Percentiles rank a stretch among this genome's conserved stretches.
Evolutionary conservation across 1,140 invertebrate genomes (phyloP).

Genomic region (Cydia fagiglandana): DNA sequence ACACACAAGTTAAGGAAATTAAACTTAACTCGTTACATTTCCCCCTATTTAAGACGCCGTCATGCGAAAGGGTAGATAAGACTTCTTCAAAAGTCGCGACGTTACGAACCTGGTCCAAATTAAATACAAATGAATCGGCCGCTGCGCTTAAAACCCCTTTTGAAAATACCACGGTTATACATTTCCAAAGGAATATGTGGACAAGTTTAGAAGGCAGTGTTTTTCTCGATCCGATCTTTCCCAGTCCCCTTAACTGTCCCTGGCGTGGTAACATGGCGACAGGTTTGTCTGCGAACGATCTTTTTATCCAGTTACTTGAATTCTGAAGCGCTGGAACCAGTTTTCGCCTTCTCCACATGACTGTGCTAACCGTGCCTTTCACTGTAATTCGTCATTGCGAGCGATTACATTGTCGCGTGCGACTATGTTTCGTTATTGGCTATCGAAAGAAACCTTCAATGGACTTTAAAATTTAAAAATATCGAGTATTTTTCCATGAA

Average conservation of each 20-base stretch:
- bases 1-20: neutral
- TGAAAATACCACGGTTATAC: conserved; percentile 7
- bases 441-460: conserved; percentile 39
- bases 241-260: neutral
- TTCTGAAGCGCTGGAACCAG: conserved; percentile 75
- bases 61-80: neutral
- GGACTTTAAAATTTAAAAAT: neutral
- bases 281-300: conserved; percentile 70
- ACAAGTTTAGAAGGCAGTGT: neutral
- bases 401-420: conserved; percentile 43
- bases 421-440: conserved; percentile 38
- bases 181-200: conserved; percentile 11
- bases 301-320: conserved; percentile 77
- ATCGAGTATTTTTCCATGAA: conserved; percentile 18
- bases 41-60: neutral
- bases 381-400: conserved; percentile 65
- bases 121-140: conserved; percentile 12
- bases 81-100: conserved; percentile 3
- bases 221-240: conserved; percentile 1
- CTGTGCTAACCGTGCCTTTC: conserved; percentile 69
- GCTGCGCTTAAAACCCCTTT: neutral
- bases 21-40: neutral
- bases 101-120: neutral
- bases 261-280: conserved; percentile 44
- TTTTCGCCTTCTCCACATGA: conserved; percentile 70